Evolutionary conservation across 2,797 vertebrate species (phyloP).

Genomic region (Sebastes ruberrimus): DNA sequence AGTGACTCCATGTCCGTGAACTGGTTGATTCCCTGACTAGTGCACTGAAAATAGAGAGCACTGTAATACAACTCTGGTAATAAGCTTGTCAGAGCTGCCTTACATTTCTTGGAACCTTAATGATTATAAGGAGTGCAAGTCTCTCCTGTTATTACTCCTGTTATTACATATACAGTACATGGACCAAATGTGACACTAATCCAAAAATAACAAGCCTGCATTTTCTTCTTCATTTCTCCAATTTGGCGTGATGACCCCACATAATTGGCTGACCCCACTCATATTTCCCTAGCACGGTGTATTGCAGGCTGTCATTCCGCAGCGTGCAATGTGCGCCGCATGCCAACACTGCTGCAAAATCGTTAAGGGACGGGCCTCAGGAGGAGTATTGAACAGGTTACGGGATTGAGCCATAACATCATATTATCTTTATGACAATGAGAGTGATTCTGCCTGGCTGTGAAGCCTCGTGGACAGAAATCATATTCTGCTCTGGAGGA

Average conservation of each 20-base stretch:
- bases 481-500: slow-evolving; percentile 31
- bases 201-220: slow-evolving; percentile 74
- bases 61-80: slow-evolving; percentile 23
- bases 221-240: slow-evolving; percentile 60
- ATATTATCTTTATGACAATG: slow-evolving; percentile 42
- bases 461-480: slow-evolving; percentile 24
- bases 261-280: slow-evolving; percentile 62
- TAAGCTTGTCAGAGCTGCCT: slow-evolving; percentile 32
- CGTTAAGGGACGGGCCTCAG: neutral
- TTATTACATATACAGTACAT: slow-evolving; percentile 42
- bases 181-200: slow-evolving; percentile 77
- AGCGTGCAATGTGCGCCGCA: neutral
- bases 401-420: slow-evolving; percentile 27
- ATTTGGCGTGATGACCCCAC: slow-evolving; percentile 55
- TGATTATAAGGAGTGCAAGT: slow-evolving; percentile 47
- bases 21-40: slow-evolving; percentile 29
- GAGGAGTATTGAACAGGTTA: slow-evolving; percentile 29
- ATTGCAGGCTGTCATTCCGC: slow-evolving; percentile 18
- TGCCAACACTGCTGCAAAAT: slow-evolving; percentile 22
- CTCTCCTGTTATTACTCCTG: slow-evolving; percentile 47
- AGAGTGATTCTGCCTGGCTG: slow-evolving; percentile 24
- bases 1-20: neutral
- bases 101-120: slow-evolving; percentile 44
- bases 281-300: slow-evolving; percentile 44
- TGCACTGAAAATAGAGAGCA: slow-evolving; percentile 70